phyloP scores from a whole-genome alignment of 2,797 vertebrate genomes.

The Morelia viridis region DNA sequence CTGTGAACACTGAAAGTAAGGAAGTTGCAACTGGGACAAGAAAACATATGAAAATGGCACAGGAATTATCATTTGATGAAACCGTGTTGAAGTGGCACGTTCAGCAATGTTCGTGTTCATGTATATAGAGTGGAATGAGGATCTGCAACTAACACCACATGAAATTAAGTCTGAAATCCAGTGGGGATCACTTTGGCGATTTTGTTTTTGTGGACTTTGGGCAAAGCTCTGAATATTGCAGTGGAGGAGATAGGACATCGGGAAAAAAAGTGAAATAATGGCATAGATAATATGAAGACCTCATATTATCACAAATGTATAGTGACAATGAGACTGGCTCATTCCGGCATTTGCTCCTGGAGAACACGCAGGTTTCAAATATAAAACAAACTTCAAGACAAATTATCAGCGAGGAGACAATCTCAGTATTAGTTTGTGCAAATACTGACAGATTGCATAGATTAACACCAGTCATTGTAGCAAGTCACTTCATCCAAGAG shows the following conservation, averaged over 20 bases:
- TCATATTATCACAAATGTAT: not conserved
- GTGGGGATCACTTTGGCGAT: too few relatives aligned
- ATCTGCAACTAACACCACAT: not conserved
- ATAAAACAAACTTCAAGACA: not conserved
- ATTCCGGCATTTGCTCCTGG: not conserved
- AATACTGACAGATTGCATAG: constrained; percentile 16
- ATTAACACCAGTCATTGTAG: not conserved
- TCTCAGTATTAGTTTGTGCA: constrained; percentile 36
- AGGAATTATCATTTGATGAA: not conserved
- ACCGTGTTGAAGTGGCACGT: not conserved
- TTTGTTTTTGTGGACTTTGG: not conserved
- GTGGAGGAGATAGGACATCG: not conserved
- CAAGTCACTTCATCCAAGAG: not conserved
- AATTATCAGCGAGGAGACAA: not conserved
- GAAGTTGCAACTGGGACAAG: not conserved
- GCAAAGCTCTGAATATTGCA: not conserved
- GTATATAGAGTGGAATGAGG: not conserved
- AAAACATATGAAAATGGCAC: not conserved
- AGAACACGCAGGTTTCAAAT: too few relatives aligned
- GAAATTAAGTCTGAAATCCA: not conserved
- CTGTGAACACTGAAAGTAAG: not conserved
- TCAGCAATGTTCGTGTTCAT: not conserved
- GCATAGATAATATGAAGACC: not conserved
- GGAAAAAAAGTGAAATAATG: not conserved
- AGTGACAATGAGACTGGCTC: not conserved